A percentile compares a stretch with the other conserved stretches of the same genome.
Conservation (phyloP, 53 echinoderm and acorn worm genomes). For the Astropecten irregularis region DNA sequence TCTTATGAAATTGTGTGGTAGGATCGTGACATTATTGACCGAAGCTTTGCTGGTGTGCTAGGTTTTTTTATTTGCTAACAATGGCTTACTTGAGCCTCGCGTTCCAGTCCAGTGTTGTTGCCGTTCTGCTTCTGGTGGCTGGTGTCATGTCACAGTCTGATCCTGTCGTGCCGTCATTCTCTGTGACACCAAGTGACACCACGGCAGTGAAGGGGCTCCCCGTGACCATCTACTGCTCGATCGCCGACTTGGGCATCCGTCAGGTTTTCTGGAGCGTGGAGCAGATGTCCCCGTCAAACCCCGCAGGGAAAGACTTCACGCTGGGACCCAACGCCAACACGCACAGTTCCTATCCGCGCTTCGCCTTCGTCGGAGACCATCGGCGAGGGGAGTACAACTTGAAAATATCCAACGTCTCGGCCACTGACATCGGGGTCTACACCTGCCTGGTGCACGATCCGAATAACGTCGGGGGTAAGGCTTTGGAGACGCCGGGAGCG, state of each 20-base stretch:
- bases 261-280: slow-evolving; percentile 50
- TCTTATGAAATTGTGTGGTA: no score
- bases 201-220: slow-evolving; percentile 13
- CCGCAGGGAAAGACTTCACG: slow-evolving; percentile 14
- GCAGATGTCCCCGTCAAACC: neutral
- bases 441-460: slow-evolving; percentile 39
- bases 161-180: no score
- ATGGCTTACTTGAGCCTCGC: no score
- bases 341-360: neutral
- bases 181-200: slow-evolving; percentile 24
- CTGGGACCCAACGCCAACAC: slow-evolving; percentile 48
- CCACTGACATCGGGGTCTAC: slow-evolving; percentile 12
- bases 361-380: slow-evolving; percentile 9
- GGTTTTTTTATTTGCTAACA: no score
- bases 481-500: slow-evolving; percentile 44
- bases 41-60: no score
- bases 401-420: neutral
- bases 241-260: slow-evolving; percentile 12
- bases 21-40: no score
- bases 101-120: no score
- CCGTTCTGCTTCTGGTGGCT: no score
- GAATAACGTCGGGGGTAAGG: neutral
- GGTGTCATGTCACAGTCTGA: no score
- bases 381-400: slow-evolving; percentile 32
- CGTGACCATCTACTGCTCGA: slow-evolving; percentile 44